A percentile compares a stretch with the other conserved stretches of the same genome.
These are phyloP conservation scores for Chaitophorus viminalis DNA, from an alignment of 2,888 invertebrate species.

Conservation along the genomic window DNA sequence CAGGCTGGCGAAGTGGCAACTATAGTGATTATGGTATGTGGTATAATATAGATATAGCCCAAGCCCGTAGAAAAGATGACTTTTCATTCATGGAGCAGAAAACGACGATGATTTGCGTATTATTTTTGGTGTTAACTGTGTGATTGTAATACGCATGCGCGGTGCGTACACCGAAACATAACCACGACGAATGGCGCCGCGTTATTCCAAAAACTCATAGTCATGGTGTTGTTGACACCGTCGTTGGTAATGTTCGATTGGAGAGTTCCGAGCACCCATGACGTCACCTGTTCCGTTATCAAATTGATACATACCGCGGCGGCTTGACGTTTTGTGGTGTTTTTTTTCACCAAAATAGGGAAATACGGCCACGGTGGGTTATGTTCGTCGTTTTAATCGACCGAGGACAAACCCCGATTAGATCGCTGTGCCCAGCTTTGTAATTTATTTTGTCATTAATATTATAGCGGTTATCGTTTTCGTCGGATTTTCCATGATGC, in stretches of 20 bases:
- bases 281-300: background rate
- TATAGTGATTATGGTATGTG: too few species aligned
- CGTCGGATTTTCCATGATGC: slow-evolving; percentile 29
- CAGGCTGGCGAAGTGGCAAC: too few species aligned
- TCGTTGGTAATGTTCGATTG: background rate
- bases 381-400: too few species aligned
- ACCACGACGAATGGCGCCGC: background rate
- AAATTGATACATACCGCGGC: background rate
- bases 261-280: too few species aligned
- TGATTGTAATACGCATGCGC: slow-evolving; percentile 43
- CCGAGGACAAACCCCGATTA: too few species aligned
- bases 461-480: background rate
- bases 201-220: slow-evolving; percentile 29
- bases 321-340: too few species aligned
- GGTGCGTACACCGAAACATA: background rate
- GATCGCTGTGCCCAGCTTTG: background rate
- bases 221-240: background rate
- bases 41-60: too few species aligned
- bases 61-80: too few species aligned
- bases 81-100: slow-evolving; percentile 34
- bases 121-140: background rate
- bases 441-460: too few species aligned
- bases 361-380: background rate
- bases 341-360: background rate
- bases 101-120: background rate